Evolutionary conservation across 2,113 vertebrate species (phyloP).

Genomic region (Pteruthius melanotis): DNA sequence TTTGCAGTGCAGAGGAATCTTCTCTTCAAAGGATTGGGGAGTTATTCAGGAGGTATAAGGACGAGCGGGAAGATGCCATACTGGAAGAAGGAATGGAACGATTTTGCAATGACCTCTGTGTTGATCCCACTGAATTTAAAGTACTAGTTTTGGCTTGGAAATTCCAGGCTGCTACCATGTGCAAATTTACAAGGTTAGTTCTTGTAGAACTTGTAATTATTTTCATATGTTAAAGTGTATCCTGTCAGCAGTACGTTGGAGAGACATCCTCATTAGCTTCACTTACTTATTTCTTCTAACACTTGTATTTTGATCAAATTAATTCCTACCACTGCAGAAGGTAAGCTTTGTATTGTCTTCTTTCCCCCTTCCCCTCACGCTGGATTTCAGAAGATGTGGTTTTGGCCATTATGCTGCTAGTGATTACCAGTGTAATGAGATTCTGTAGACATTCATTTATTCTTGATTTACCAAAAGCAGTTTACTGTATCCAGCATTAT

Average conservation of each 20-base stretch:
- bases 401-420: not conserved
- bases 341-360: not conserved
- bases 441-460: not conserved
- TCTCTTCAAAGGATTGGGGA: constrained; percentile 86
- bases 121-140: constrained; percentile 96
- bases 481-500: not conserved
- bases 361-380: not conserved
- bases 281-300: not conserved
- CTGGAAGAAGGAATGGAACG: constrained; percentile 98
- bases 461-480: not conserved
- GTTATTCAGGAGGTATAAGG: constrained; percentile 91
- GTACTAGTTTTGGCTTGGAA: constrained; percentile 98
- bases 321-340: not conserved
- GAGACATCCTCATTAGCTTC: not conserved
- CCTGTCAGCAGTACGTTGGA: constrained; percentile 2
- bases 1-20: constrained; percentile 78
- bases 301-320: not conserved
- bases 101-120: constrained; percentile 95
- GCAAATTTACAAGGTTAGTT: constrained; percentile 98
- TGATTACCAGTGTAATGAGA: not conserved
- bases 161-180: constrained; percentile 99
- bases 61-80: constrained; percentile 93
- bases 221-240: constrained; percentile 48
- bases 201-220: constrained; percentile 50
- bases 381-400: not conserved